Evolutionary conservation across 2,113 vertebrate species (phyloP).

Genomic region (Pluvianellus socialis): DNA sequence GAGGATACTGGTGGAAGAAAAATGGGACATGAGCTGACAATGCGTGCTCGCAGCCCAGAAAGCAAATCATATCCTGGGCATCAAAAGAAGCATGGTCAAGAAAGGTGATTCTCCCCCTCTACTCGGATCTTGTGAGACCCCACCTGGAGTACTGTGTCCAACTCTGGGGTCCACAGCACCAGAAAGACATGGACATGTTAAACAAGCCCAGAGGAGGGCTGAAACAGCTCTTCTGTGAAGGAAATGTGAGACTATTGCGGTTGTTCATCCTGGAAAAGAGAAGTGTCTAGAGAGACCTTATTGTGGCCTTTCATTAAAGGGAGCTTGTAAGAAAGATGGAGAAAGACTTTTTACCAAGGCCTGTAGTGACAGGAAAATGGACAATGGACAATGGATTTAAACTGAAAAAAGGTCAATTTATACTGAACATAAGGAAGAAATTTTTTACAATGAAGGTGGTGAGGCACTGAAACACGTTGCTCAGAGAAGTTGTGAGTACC

Average conservation of each 20-base stretch:
- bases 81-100: accelerated
- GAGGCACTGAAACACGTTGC: background rate
- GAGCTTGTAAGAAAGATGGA: background rate
- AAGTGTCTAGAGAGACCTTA: background rate
- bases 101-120: accelerated
- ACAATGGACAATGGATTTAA: background rate
- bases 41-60: background rate
- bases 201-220: background rate
- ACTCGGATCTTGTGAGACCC: accelerated
- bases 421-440: background rate
- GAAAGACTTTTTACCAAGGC: background rate
- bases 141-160: accelerated
- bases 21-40: background rate
- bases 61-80: accelerated
- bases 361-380: background rate
- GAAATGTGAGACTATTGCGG: background rate
- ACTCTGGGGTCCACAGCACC: background rate
- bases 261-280: background rate
- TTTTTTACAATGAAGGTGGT: accelerated
- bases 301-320: background rate
- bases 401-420: background rate
- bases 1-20: background rate
- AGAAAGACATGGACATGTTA: background rate
- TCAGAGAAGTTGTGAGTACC: background rate
- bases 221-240: background rate